Percentiles rank a stretch among this genome's conserved stretches.
phyloP scores from a whole-genome alignment of 2,888 invertebrate genomes.

The Leptinotarsa peninsularis region DNA sequence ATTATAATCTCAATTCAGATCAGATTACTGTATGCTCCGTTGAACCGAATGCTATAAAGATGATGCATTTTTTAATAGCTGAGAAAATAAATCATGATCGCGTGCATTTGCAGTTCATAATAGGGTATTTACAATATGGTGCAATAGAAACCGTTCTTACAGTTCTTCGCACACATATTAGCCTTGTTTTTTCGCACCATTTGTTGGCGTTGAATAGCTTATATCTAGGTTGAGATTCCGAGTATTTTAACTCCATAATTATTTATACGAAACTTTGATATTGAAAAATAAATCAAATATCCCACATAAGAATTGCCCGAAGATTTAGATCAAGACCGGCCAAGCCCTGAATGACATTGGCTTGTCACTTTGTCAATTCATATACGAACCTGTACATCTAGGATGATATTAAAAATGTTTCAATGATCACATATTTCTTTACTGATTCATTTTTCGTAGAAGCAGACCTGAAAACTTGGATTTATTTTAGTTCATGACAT shows the following conservation, averaged over 20 bases:
- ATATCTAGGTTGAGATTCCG: neutral
- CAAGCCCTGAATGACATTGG: neutral
- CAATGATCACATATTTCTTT: neutral
- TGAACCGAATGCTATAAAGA: neutral
- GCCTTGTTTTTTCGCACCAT: neutral
- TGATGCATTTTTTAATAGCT: neutral
- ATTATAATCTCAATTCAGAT: neutral
- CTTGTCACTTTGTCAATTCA: constrained; percentile 2
- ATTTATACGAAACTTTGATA: neutral
- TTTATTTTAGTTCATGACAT: too few relatives aligned
- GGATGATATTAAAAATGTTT: neutral
- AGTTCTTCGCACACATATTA: neutral
- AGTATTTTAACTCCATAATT: neutral
- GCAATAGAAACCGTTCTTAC: neutral
- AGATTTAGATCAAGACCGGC: constrained; percentile 8
- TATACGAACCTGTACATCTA: neutral
- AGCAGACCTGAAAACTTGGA: too few relatives aligned
- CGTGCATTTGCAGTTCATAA: neutral
- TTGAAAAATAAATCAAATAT: neutral
- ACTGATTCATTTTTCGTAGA: too few relatives aligned
- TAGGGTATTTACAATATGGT: neutral
- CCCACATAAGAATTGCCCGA: neutral
- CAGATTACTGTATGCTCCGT: neutral
- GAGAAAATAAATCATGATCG: neutral
- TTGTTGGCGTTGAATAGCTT: constrained; percentile 3